These are phyloP conservation scores for Strigamia transsilvanica DNA, from an alignment of 2,888 invertebrate species.

Conservation along the genomic window DNA sequence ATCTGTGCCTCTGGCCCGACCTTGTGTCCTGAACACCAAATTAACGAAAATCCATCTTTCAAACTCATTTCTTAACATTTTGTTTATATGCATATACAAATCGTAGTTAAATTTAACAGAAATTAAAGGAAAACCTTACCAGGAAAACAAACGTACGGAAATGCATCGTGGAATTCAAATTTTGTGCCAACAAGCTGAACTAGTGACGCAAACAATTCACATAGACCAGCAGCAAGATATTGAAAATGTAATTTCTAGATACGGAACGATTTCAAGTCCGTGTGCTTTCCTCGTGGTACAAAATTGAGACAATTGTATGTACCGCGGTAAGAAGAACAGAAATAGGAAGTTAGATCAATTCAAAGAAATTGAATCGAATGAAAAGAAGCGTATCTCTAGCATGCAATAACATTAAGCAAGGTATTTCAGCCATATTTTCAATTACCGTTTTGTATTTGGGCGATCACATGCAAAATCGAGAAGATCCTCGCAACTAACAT, in stretches of 20 bases:
- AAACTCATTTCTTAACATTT: constrained; percentile 38
- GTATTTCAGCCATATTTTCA: constrained; percentile 44
- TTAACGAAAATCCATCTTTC: constrained; percentile 33
- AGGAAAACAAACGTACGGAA: background rate
- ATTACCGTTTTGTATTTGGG: constrained; percentile 69
- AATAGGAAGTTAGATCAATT: background rate
- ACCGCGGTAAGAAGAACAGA: background rate
- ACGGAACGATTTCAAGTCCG: too few species aligned
- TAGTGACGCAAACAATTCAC: too few species aligned
- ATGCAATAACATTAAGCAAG: background rate
- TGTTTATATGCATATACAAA: background rate
- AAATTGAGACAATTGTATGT: background rate
- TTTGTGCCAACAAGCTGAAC: too few species aligned
- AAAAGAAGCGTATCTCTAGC: background rate
- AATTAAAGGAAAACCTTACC: constrained; percentile 5
- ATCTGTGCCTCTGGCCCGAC: constrained; percentile 76
- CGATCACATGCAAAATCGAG: constrained; percentile 86
- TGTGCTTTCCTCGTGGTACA: too few species aligned
- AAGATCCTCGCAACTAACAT: constrained; percentile 90
- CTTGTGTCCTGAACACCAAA: constrained; percentile 69
- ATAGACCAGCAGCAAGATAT: too few species aligned
- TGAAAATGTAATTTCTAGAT: too few species aligned
- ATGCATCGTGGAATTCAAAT: too few species aligned
- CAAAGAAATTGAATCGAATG: background rate
- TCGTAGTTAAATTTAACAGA: background rate